phyloP scores from a whole-genome alignment of 2,797 vertebrate genomes.

The Hozukius guyotensis region DNA sequence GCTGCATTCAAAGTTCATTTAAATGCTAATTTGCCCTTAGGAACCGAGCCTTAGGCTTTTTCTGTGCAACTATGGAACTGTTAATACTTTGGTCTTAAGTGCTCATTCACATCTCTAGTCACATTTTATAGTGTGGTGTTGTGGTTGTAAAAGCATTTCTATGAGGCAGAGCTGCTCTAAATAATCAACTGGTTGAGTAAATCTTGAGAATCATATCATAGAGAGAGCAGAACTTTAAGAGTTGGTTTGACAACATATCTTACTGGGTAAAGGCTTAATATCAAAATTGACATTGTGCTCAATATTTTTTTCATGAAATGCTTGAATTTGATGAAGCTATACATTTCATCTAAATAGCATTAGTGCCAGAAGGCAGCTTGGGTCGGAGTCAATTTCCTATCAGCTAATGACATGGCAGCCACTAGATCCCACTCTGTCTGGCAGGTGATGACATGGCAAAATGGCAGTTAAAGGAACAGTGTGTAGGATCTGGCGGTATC shows the following conservation, averaged over 20 bases:
- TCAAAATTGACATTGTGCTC: not conserved
- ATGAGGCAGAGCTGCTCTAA: not conserved
- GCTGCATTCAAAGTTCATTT: constrained; percentile 28
- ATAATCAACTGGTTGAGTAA: not conserved
- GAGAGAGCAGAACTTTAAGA: not conserved
- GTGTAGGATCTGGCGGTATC: too few relatives aligned
- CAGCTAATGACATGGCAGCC: too few relatives aligned
- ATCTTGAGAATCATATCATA: not conserved
- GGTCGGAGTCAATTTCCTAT: not conserved
- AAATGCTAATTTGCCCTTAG: constrained; percentile 36
- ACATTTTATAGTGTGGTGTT: not conserved
- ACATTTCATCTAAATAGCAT: not conserved
- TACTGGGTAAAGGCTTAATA: not conserved
- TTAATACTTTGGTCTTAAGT: not conserved
- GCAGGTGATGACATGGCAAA: too few relatives aligned
- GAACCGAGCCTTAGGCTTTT: not conserved
- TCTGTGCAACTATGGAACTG: not conserved
- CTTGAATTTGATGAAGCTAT: not conserved
- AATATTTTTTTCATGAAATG: not conserved
- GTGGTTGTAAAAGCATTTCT: not conserved
- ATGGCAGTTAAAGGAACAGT: too few relatives aligned
- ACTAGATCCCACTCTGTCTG: too few relatives aligned
- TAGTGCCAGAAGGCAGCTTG: not conserved
- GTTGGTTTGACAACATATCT: not conserved
- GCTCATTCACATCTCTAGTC: not conserved